Conservation (phyloP, 2,113 vertebrate species). For the Neolamprologus caudopunctatus region DNA sequence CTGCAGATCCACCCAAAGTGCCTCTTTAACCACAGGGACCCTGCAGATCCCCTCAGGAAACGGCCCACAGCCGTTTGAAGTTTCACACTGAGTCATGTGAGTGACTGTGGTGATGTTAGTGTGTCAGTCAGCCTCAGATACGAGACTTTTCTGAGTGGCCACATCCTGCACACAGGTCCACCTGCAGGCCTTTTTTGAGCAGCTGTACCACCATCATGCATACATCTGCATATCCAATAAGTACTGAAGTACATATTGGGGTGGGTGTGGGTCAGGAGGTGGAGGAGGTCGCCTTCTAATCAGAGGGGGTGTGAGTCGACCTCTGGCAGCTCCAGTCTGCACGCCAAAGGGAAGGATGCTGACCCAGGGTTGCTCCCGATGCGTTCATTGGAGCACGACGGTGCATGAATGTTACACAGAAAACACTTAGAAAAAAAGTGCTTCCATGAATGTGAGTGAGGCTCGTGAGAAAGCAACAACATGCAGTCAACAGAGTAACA, state of each 20-base stretch:
- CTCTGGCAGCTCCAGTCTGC: not conserved
- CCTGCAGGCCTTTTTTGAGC: not conserved
- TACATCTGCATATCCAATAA: not conserved
- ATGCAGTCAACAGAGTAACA: not conserved
- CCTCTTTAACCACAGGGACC: not conserved
- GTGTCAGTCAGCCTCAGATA: not conserved
- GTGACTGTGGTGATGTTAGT: not conserved
- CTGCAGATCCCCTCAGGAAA: not conserved
- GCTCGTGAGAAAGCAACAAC: not conserved
- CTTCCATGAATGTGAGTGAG: not conserved
- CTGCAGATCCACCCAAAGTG: not conserved
- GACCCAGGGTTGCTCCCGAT: not conserved
- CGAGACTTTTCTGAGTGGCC: rapidly evolving
- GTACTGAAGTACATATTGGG: not conserved
- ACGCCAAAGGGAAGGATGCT: not conserved
- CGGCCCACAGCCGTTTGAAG: not conserved
- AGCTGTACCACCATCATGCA: not conserved
- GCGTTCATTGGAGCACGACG: not conserved
- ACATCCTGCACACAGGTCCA: not conserved
- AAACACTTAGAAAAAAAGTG: not conserved
- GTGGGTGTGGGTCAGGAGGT: not conserved
- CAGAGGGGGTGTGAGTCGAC: not conserved
- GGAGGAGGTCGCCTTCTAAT: not conserved
- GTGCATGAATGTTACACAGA: not conserved
- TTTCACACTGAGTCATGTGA: not conserved